Conservation (phyloP, 2,113 vertebrate genomes). For the Uria lomvia region DNA sequence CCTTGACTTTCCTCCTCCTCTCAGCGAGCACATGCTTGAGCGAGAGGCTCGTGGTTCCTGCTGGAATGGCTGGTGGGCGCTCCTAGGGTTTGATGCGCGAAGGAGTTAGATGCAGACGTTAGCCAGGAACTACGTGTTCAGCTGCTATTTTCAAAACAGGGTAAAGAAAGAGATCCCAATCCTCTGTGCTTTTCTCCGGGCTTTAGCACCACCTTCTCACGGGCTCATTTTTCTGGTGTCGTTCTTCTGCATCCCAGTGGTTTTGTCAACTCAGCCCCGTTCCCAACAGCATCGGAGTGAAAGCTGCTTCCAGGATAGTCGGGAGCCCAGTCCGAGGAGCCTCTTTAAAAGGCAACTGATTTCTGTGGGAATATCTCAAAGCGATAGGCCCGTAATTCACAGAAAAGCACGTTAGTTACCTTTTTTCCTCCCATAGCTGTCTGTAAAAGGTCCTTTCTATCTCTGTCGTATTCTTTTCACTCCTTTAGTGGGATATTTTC, state of each 20-base stretch:
- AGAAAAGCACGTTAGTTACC: background rate
- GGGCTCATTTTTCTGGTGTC: background rate
- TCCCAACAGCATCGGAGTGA: background rate
- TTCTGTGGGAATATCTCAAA: background rate
- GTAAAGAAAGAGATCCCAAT: background rate
- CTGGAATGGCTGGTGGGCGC: background rate
- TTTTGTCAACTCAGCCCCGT: background rate
- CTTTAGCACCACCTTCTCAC: background rate
- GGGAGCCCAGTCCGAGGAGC: background rate
- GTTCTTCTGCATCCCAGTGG: background rate
- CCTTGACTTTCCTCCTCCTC: background rate
- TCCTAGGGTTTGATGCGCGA: rapidly evolving
- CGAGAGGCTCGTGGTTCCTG: background rate
- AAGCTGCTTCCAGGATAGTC: background rate
- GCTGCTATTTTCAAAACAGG: background rate
- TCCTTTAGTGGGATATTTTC: background rate
- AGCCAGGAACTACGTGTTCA: background rate
- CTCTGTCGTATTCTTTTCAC: background rate
- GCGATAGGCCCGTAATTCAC: background rate
- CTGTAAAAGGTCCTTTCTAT: background rate
- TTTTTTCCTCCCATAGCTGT: background rate
- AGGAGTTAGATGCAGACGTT: background rate
- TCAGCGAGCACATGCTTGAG: background rate
- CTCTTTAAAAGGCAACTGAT: background rate
- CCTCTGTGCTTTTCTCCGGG: background rate